Conservation (phyloP, 2,113 vertebrate genomes). For the Pseudolaguvia tuberculata region DNA sequence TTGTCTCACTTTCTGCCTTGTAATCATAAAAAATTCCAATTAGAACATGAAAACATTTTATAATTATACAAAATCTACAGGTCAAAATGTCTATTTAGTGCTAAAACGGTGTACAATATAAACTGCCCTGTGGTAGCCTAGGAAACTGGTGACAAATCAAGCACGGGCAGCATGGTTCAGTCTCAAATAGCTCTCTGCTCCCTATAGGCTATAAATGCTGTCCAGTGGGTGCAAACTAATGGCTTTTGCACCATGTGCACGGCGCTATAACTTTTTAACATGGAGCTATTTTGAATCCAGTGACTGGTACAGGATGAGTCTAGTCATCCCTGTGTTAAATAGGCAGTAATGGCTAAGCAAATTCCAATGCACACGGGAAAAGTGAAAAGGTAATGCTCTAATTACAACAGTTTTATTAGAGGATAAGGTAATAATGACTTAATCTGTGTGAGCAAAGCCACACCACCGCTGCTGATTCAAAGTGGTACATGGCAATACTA, state of each 20-base stretch:
- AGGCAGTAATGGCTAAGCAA: slow-evolving; percentile 26
- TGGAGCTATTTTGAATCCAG: slow-evolving; percentile 6
- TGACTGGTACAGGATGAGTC: not conserved
- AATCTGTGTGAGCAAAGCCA: slow-evolving; percentile 18
- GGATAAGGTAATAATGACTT: slow-evolving; percentile 35
- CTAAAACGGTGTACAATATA: slow-evolving; percentile 31
- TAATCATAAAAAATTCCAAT: not conserved
- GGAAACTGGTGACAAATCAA: slow-evolving; percentile 44
- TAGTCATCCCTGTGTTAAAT: slow-evolving; percentile 14
- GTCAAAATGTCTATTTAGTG: slow-evolving; percentile 9
- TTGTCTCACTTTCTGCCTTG: not conserved
- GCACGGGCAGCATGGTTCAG: slow-evolving; percentile 8
- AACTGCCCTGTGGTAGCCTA: slow-evolving; percentile 40
- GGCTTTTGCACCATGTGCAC: not conserved
- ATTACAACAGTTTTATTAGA: slow-evolving; percentile 22
- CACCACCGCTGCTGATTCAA: not conserved
- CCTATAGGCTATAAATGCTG: slow-evolving; percentile 23
- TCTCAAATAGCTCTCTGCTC: slow-evolving; percentile 8
- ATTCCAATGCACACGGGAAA: slow-evolving; percentile 21
- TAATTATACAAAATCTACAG: too few species aligned
- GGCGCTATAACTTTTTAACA: slow-evolving; percentile 1
- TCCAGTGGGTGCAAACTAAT: slow-evolving; percentile 11
- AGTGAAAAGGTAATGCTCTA: slow-evolving; percentile 25
- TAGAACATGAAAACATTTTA: not conserved
- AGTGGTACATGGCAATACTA: not conserved